Percentiles rank a stretch among this genome's conserved stretches.
phyloP scores from a whole-genome alignment of 2,888 invertebrate species.

The Bibio marci region DNA sequence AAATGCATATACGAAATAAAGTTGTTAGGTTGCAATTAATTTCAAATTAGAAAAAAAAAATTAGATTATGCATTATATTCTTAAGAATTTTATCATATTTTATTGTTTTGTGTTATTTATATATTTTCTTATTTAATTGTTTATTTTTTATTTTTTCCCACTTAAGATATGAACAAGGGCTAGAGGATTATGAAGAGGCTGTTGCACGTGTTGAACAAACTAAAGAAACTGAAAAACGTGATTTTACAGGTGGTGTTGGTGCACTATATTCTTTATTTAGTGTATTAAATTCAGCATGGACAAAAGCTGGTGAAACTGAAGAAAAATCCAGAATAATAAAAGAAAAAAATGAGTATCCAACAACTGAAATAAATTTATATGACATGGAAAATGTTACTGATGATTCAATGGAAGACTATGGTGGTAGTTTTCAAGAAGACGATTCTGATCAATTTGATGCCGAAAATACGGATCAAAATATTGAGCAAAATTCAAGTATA shows the following conservation, averaged over 20 bases:
- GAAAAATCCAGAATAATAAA: slow-evolving; percentile 11
- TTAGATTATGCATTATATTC: too few relatives aligned
- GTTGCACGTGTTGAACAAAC: slow-evolving; percentile 5
- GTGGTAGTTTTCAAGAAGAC: background rate
- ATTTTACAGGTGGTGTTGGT: background rate
- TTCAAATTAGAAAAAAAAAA: too few relatives aligned
- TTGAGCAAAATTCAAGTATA: too few relatives aligned
- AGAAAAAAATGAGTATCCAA: background rate
- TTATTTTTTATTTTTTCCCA: too few relatives aligned
- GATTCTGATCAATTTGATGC: too few relatives aligned
- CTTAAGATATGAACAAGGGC: slow-evolving; percentile 5
- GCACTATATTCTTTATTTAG: slow-evolving; percentile 14
- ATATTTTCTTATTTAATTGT: too few relatives aligned
- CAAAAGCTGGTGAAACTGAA: slow-evolving; percentile 17
- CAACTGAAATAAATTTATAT: too few relatives aligned
- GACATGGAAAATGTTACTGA: background rate
- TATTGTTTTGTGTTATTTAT: too few relatives aligned
- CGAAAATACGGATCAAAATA: too few relatives aligned
- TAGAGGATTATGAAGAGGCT: slow-evolving; percentile 7
- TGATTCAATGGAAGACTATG: background rate
- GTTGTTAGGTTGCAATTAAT: too few relatives aligned
- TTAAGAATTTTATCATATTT: too few relatives aligned
- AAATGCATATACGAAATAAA: too few relatives aligned
- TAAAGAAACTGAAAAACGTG: slow-evolving; percentile 1
- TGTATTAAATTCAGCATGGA: slow-evolving; percentile 21